Percentiles rank a stretch among this genome's conserved stretches.
Conservation (phyloP, 1,140 invertebrate genomes). For the Bombus consobrinus region DNA sequence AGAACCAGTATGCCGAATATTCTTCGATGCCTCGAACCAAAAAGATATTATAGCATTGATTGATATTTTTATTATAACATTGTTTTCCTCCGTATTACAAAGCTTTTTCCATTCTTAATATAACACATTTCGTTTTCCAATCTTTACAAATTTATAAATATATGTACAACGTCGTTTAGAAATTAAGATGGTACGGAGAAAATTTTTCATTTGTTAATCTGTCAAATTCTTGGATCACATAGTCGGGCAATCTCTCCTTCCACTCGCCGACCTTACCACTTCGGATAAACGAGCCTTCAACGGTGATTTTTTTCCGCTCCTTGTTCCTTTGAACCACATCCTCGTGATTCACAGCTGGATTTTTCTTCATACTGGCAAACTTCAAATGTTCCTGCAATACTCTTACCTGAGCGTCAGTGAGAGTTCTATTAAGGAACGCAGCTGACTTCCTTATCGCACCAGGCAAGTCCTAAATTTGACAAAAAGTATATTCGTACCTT, state of each 20-base stretch:
- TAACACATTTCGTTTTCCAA: neutral
- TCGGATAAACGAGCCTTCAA: conserved; percentile 85
- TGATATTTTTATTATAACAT: neutral
- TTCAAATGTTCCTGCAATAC: conserved; percentile 85
- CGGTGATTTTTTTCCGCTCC: conserved; percentile 76
- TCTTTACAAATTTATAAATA: neutral
- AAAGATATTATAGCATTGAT: neutral
- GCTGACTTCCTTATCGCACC: conserved; percentile 84
- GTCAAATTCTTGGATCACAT: conserved; percentile 79
- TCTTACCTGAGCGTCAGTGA: conserved; percentile 82
- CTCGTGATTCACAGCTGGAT: conserved; percentile 88
- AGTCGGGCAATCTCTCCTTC: conserved; percentile 84
- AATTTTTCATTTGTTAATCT: conserved; percentile 13
- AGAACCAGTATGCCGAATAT: conserved; percentile 39
- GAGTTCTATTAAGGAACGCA: conserved; percentile 82
- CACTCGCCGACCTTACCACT: conserved; percentile 87
- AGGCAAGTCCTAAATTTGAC: conserved; percentile 81
- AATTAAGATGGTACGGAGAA: neutral
- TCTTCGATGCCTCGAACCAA: conserved; percentile 36
- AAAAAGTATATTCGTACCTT: neutral
- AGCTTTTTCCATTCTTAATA: neutral
- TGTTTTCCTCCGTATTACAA: neutral
- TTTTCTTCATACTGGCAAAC: conserved; percentile 88
- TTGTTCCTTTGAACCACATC: conserved; percentile 78
- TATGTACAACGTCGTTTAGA: neutral